These are phyloP conservation scores for Gopherus evgoodei DNA, from an alignment of 2,113 vertebrate genomes.

Conservation along the genomic window DNA sequence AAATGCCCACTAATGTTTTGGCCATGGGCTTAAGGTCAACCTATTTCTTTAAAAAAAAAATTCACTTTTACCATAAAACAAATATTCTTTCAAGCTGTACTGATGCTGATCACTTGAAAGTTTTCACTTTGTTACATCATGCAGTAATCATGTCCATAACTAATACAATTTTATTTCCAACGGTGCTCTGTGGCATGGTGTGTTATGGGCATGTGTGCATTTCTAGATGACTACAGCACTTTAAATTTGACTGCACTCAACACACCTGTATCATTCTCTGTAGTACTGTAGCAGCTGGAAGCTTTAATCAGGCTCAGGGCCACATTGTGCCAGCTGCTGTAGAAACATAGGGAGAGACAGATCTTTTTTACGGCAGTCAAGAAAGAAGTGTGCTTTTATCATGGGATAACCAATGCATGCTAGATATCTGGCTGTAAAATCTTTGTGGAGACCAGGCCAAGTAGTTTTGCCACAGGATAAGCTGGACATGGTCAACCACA, in stretches of 20 bases:
- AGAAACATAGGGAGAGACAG: neutral
- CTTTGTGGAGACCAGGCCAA: neutral
- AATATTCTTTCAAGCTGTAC: neutral
- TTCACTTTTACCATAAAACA: neutral
- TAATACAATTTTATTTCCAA: neutral
- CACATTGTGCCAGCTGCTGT: neutral
- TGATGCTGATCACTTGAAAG: too few relatives aligned
- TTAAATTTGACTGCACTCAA: too few relatives aligned
- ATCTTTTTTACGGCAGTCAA: neutral
- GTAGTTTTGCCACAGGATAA: neutral
- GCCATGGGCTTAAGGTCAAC: neutral
- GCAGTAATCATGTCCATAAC: neutral
- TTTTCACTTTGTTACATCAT: neutral
- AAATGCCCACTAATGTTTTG: neutral
- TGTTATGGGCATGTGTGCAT: neutral
- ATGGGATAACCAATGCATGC: fast-evolving
- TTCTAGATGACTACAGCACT: neutral
- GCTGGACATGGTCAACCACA: neutral
- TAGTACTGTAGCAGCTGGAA: neutral
- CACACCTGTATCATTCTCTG: neutral
- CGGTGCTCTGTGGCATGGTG: neutral
- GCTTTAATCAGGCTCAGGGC: neutral
- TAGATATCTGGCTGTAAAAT: neutral
- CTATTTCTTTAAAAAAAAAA: neutral
- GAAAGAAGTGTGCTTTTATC: fast-evolving